A percentile compares a stretch with the other conserved stretches of the same genome.
Conservation (phyloP, 30 jellyfish, hydroid and myxozoan species). For the Aurelia sp. region DNA sequence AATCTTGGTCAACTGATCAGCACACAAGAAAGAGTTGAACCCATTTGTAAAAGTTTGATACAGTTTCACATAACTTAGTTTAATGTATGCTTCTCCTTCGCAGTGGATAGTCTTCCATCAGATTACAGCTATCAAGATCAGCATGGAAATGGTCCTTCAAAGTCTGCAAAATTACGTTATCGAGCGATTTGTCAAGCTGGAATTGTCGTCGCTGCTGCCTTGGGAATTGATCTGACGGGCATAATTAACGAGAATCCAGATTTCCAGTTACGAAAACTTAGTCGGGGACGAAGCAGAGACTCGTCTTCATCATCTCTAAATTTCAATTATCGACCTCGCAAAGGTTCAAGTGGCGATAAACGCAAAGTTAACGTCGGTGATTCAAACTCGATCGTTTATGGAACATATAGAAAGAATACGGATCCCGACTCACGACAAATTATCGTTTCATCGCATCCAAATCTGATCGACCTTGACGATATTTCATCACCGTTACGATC, state of each 20-base stretch:
- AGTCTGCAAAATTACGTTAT: slow-evolving; percentile 75
- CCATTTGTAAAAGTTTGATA: no score
- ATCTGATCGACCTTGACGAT: slow-evolving; percentile 67
- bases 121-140: slow-evolving; percentile 65
- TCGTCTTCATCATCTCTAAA: slow-evolving; percentile 58
- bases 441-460: slow-evolving; percentile 70
- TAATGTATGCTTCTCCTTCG: not conserved
- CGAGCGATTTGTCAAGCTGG: slow-evolving; percentile 96
- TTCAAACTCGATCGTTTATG: slow-evolving; percentile 71
- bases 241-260: slow-evolving; percentile 76
- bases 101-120: slow-evolving; percentile 88
- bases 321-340: slow-evolving; percentile 48
- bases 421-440: slow-evolving; percentile 34
- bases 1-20: no score
- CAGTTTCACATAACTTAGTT: no score
- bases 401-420: slow-evolving; percentile 79
- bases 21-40: no score
- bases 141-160: slow-evolving; percentile 74
- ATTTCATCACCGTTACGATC: slow-evolving; percentile 67
- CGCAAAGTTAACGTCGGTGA: slow-evolving; percentile 57
- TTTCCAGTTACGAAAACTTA: slow-evolving; percentile 58
- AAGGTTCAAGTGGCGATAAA: slow-evolving; percentile 57
- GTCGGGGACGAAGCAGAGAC: slow-evolving; percentile 74
- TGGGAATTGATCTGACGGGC: slow-evolving; percentile 88
- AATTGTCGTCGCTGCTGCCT: slow-evolving; percentile 84